Base-by-base conservation (phyloP, 2,888 invertebrate species). In the Athripsodes cinereus region DNA sequence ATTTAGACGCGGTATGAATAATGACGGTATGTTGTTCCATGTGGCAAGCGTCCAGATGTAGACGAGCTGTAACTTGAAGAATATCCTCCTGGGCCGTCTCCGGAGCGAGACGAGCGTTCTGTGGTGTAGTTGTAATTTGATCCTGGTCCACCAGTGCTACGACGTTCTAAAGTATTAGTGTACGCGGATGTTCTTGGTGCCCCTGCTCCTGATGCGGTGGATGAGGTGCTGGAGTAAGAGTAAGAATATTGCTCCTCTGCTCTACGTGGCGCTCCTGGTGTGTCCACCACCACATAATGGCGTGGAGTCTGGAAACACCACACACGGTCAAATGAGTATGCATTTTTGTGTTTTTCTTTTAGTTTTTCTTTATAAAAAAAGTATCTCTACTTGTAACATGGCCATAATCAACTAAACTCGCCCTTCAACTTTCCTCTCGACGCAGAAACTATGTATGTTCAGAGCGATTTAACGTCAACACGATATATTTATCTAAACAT, bases 181-280 rank as follows among this genome's bases (percentile, higher is more conserved):
- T 90, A 89, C 65, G 82, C 76, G 68, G 82, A 79, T 64, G 89
- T 88, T 65, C 84, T 76, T 66, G 74, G 67, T 57, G 73, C 67
- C 70, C 80, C 82, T 61, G 79, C 80, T 69, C 79, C 74, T 66
- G 82, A 80, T 61, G 72, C 67, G 68, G 78, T 71, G 66, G 77
- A 75, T 72, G 79, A 73, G 70, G 82, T 78, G 73, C 86, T 84
- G 73, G 81, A 78, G 81, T 90, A 90, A 66, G 89, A 85, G 81
- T 90, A 91, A 68, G 89, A 89, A 82, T 91, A 92, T 80, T 90
- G 88, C 79, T 89, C 83, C 74, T 90, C 88, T 67, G 87, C 86
- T 72, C 84, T 82, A 59, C 83, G 80, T 68, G 82, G 81, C 70
- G 80, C 76, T 69, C 85, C 81, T 62, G 85, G 85, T 68, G 86